Percentiles rank a stretch among this genome's conserved stretches.
phyloP scores from a whole-genome alignment of 2,888 invertebrate species.

The Artemia sinica region DNA sequence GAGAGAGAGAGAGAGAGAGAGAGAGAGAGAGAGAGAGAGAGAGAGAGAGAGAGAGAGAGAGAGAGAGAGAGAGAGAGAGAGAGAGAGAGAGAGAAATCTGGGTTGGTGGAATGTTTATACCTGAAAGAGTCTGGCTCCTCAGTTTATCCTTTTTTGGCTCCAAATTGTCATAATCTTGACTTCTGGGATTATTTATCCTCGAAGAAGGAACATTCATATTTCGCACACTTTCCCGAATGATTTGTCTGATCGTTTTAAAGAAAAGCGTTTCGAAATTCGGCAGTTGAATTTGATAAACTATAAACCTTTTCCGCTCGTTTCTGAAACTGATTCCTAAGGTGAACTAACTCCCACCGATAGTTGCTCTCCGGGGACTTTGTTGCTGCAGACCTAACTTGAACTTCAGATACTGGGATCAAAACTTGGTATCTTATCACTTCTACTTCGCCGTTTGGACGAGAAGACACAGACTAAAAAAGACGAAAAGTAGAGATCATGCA shows the following conservation, averaged over 20 bases:
- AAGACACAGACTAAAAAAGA: slow-evolving; percentile 24
- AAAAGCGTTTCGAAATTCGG: slow-evolving; percentile 90
- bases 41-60: too few relatives aligned
- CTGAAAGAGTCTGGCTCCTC: slow-evolving; percentile 1
- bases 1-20: too few relatives aligned
- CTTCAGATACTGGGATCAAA: slow-evolving; percentile 87
- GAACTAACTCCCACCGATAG: slow-evolving; percentile 92
- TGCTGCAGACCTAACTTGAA: slow-evolving; percentile 83
- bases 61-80: too few relatives aligned
- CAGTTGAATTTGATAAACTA: slow-evolving; percentile 85
- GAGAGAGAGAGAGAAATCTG: too few relatives aligned
- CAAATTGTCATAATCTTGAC: slow-evolving; percentile 20
- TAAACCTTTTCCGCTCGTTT: slow-evolving; percentile 89
- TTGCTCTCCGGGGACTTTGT: slow-evolving; percentile 71
- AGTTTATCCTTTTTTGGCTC: neutral
- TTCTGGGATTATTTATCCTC: slow-evolving; percentile 21
- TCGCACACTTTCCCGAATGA: slow-evolving; percentile 86
- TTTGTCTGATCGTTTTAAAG: slow-evolving; percentile 86
- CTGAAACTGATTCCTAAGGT: slow-evolving; percentile 78
- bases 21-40: too few relatives aligned
- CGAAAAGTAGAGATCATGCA: neutral
- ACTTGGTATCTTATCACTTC: slow-evolving; percentile 93
- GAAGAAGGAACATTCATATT: slow-evolving; percentile 80
- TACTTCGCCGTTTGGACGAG: slow-evolving; percentile 58
- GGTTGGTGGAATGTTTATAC: neutral